Percentiles rank a stretch among this genome's conserved stretches.
Evolutionary conservation across 2,797 vertebrate species (phyloP).

Genomic region (Gymnopithys bicolor): DNA sequence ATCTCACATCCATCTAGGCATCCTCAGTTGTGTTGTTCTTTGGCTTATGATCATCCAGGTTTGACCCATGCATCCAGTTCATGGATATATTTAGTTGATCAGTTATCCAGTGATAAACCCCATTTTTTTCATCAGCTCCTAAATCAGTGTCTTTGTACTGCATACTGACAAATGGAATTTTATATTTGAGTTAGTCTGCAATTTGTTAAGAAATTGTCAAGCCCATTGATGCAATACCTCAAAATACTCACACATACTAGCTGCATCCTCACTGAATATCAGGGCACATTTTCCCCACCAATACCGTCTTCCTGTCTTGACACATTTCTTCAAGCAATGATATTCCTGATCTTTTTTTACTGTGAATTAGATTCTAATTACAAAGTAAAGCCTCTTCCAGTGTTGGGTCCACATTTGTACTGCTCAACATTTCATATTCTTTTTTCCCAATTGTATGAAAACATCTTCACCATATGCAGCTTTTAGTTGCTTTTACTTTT

Average conservation of each 20-base stretch:
- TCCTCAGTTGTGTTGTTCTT: neutral
- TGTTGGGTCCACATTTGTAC: neutral
- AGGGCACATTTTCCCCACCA: neutral
- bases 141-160: neutral
- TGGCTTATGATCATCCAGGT: neutral
- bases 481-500: neutral
- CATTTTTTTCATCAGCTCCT: neutral
- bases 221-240: neutral
- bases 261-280: neutral
- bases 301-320: neutral
- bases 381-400: neutral
- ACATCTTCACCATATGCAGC: neutral
- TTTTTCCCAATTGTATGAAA: neutral
- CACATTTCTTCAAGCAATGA: neutral
- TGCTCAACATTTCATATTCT: neutral
- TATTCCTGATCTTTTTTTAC: neutral
- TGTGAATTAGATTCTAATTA: neutral
- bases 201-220: neutral
- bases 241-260: neutral
- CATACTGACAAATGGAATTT: neutral
- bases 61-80: neutral
- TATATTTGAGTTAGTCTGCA: neutral
- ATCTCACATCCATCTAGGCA: neutral
- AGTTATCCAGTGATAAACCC: neutral
- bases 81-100: neutral